phyloP scores from a whole-genome alignment of 2,113 vertebrate species.

The Lagenorhynchus albirostris region DNA sequence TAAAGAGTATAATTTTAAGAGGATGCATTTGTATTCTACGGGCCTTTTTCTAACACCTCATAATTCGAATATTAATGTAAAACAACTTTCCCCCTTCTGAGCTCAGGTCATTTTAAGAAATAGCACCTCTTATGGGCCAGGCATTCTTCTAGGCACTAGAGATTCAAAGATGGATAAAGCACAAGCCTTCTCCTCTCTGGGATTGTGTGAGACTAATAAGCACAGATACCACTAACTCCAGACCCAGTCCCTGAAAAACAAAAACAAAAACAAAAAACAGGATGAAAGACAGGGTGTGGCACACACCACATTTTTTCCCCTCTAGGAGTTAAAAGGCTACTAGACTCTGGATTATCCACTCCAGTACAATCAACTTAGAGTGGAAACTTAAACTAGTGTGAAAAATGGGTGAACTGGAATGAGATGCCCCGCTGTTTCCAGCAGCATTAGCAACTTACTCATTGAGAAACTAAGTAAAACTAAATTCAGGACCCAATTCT shows the following conservation, averaged over 20 bases:
- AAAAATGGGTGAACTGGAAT: not conserved
- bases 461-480: not conserved
- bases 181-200: not conserved
- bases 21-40: constrained; percentile 38
- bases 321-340: not conserved
- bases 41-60: constrained; percentile 26
- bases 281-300: not conserved
- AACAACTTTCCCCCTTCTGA: not conserved
- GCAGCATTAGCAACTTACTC: not conserved
- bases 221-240: not conserved
- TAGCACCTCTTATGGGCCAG: not conserved
- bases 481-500: not conserved
- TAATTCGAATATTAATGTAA: constrained; percentile 29
- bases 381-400: not conserved
- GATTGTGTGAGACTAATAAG: not conserved
- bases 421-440: not conserved
- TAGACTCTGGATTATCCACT: not conserved
- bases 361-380: not conserved
- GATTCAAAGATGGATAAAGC: not conserved
- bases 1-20: constrained; percentile 38
- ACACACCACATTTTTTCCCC: not conserved
- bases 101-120: constrained; percentile 30
- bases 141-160: not conserved
- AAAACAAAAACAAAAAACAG: not conserved
- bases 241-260: not conserved